Evolutionary conservation across 2,113 vertebrate species (phyloP), one percentile per base, ranked within the genome.

Genomic region (Mustela lutreola): DNA sequence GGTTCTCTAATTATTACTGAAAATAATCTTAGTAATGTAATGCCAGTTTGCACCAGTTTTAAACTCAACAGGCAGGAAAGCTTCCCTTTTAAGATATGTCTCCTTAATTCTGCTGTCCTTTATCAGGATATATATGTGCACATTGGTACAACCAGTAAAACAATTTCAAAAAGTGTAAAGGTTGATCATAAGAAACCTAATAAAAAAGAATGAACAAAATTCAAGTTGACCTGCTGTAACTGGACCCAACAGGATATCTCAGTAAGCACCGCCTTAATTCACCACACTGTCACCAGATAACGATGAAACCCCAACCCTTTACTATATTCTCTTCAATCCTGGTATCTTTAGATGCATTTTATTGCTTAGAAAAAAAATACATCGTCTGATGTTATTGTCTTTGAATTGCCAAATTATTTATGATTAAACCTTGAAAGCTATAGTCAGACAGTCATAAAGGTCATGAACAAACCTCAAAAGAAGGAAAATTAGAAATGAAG

Each of bases 361-460:
- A 94, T 78, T 92, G 31, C 67, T 95, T 80, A 76, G 11, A 16
- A 92, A 92, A 92, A 80, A 81, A 58, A 81, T 28, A 24, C 22
- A 78, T 26, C 4, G 19, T 85, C 19, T 91, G 1, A 2, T 79
- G 1, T 63, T 88, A 75, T 86, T 95, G 70, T 79, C 58, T 93
- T 91, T 93, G 70, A 76, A 92, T 94, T 84, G 71, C 28, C 85
- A 92, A 86, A 93, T 96, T 92, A 93, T 91, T 96, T 92, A 93
- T 89, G 79, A 96, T 78, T 92, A 93, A 83, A 1, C 1, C 56
- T 79, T 92, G 45, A 91, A 90, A 94, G 22, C 75, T 91, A 3
- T 95, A 95, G 73, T 91, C 33, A 63, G 45, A 33, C 8, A 75
- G 76, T 53, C 11, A 33, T 50, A 87, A n/a, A 50, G 5, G 33